Evolutionary conservation across 1,140 invertebrate species (phyloP).

Genomic region (Littorina saxatilis): DNA sequence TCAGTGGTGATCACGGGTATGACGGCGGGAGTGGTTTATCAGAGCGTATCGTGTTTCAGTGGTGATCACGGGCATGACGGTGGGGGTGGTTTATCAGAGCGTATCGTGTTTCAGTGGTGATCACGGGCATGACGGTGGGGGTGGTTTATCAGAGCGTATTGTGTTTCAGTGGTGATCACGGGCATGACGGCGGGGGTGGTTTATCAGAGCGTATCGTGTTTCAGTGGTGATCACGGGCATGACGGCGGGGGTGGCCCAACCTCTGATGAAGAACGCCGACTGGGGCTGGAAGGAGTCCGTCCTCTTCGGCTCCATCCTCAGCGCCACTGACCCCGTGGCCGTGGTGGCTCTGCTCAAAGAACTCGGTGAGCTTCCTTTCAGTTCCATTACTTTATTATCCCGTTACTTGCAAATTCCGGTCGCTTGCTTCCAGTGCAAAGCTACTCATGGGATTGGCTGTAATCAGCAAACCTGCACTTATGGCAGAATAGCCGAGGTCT

Average conservation of each 20-base stretch:
- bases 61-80: too few species aligned
- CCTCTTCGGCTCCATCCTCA: constrained; percentile 76
- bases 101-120: too few species aligned
- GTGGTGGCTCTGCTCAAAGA: constrained; percentile 76
- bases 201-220: not conserved
- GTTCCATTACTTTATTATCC: not conserved
- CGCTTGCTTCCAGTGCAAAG: too few species aligned
- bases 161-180: too few species aligned
- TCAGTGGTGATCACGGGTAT: too few species aligned
- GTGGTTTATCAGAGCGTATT: too few species aligned
- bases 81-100: too few species aligned
- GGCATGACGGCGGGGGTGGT: too few species aligned
- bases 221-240: constrained; percentile 72
- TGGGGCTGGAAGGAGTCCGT: constrained; percentile 67
- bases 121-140: too few species aligned
- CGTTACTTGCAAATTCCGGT: not conserved
- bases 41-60: too few species aligned
- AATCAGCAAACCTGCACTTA: not conserved
- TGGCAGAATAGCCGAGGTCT: not conserved
- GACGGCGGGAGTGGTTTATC: too few species aligned
- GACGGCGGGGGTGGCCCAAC: constrained; percentile 69
- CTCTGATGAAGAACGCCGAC: constrained; percentile 64
- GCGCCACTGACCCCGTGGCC: constrained; percentile 77
- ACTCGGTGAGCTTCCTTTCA: constrained; percentile 70
- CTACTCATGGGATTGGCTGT: not conserved